Evolutionary conservation across 2,797 vertebrate species (phyloP), one percentile per base, ranked within the genome.

Genomic region (Anguilla obscura): DNA sequence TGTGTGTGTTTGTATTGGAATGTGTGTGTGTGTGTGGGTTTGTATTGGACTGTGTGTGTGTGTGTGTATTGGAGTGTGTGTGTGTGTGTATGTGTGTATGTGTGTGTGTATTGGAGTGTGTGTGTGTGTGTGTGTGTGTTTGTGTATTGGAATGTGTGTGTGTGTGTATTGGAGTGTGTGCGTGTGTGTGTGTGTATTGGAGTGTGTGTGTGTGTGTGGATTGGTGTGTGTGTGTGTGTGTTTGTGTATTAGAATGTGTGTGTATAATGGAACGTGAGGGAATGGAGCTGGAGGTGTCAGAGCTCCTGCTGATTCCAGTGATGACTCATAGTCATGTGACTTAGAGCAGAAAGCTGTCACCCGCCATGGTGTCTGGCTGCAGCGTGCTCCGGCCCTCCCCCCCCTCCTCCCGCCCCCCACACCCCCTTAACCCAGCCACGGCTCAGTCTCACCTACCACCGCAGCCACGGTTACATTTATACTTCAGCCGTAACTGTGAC

Each of bases 311-410:
- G 83, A 54, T 85, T 56, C 52, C 83, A 58, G 50, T 85, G 83
- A 85, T 85, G 83, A 85, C 83, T 85, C 83, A 85, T 16, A 56
- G n/a, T 85, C 83, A 85, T 54, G 50, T 85, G 83, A 85, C 27
- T 16, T 27, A n/a, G 27, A 54, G 83, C 83, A 54, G 83, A 85
- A 58, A 85, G 83, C 83, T 58, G 83, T 85, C 83, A 54, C 83
- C 50, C 63, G 63, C 63, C 63, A 66, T 66, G 63, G 63, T 66
- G 24, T 66, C 63, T 66, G 63, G 63, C 63, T 66, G 63, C 63
- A 66, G 21, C 21, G 58, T 24, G 4, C 58, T 63, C 10, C 50
- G 50, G 21, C 58, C 58, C 58, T 24, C 58, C 58, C 58, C 58
- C 2, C 21, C 58, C 14, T 18, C 58, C 21, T 18, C 58, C 1